Evolutionary conservation across 2,113 vertebrate species (phyloP).

Genomic region (Campylorhamphus procurvoides): DNA sequence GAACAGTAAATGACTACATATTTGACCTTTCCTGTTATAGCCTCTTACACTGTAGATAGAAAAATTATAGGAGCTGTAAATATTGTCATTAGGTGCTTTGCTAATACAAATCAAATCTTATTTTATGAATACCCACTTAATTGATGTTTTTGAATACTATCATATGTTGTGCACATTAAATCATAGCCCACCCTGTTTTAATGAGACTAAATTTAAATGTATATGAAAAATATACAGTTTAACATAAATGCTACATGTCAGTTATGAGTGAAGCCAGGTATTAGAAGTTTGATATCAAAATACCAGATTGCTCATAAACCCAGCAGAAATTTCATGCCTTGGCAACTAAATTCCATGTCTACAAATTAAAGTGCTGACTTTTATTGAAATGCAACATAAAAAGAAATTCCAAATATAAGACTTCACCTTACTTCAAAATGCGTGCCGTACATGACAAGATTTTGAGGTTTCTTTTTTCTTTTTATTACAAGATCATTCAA

Average conservation of each 20-base stretch:
- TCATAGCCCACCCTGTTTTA: background rate
- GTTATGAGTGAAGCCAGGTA: background rate
- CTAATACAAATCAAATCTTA: background rate
- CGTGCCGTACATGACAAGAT: background rate
- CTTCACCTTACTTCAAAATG: background rate
- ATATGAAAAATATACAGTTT: background rate
- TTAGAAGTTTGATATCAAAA: background rate
- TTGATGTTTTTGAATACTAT: background rate
- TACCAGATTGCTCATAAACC: background rate
- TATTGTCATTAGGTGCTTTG: background rate
- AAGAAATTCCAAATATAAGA: background rate
- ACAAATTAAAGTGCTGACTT: background rate
- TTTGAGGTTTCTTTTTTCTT: background rate
- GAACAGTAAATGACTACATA: background rate
- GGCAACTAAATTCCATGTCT: background rate
- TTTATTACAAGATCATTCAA: background rate
- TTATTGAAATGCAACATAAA: background rate
- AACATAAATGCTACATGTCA: background rate
- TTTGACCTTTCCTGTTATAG: slow-evolving; percentile 46
- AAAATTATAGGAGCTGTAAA: background rate
- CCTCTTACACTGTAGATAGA: background rate
- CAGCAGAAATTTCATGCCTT: background rate
- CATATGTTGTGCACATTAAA: background rate
- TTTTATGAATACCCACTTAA: background rate
- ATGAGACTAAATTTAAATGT: background rate